These are phyloP conservation scores for honey bee (Apis mellifera) DNA, from an alignment of 1,140 invertebrate genomes.

Conservation along the genomic window DNA sequence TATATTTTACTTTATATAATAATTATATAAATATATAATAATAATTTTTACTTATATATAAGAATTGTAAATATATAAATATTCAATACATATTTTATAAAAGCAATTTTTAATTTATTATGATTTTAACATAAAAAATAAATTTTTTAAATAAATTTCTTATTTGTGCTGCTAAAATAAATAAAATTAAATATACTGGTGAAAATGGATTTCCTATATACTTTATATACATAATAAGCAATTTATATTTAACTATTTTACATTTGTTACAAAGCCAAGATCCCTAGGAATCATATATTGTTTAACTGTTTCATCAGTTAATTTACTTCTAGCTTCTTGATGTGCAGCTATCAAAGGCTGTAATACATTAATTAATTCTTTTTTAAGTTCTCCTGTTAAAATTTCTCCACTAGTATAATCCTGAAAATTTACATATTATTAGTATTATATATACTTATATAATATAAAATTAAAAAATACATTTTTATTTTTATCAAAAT, in stretches of 20 bases:
- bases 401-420: slow-evolving; percentile 95
- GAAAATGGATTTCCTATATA: not conserved
- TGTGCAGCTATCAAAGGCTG: slow-evolving; percentile 91
- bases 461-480: not conserved
- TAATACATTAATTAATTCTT: slow-evolving; percentile 90
- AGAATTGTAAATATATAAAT: slow-evolving; percentile 4
- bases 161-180: slow-evolving; percentile 43
- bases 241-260: slow-evolving; percentile 35
- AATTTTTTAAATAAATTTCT: not conserved
- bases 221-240: slow-evolving; percentile 19
- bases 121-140: slow-evolving; percentile 13
- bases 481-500: slow-evolving; percentile 17
- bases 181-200: slow-evolving; percentile 54
- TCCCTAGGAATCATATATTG: slow-evolving; percentile 93
- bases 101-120: slow-evolving; percentile 57
- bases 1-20: slow-evolving; percentile 3
- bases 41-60: not conserved
- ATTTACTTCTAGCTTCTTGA: slow-evolving; percentile 89
- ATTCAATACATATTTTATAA: slow-evolving; percentile 22
- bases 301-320: slow-evolving; percentile 93
- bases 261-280: slow-evolving; percentile 83
- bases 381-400: slow-evolving; percentile 97
- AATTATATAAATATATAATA: no score
- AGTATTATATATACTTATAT: not conserved
- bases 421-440: slow-evolving; percentile 77